Evolutionary conservation across 2,797 vertebrate species (phyloP), one percentile per base, ranked within the genome.

Genomic region (Tapirus indicus): DNA sequence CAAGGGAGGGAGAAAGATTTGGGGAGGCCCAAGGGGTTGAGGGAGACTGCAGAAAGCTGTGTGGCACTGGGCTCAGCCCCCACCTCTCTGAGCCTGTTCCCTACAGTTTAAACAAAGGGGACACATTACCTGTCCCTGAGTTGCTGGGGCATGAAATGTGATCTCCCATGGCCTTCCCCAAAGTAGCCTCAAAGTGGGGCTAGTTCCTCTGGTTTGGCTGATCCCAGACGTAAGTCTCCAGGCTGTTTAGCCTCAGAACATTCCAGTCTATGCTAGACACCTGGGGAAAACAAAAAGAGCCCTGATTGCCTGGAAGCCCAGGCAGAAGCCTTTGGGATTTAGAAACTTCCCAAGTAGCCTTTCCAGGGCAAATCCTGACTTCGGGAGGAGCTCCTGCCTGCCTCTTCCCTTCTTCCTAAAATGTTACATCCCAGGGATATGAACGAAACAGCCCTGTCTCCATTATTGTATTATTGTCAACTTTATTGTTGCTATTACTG

Each of bases 91-190:
- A 64, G 44, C 56, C 54, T 38, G 10, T 79, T 41, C 14, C 47
- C 35, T 7, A 6, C 5, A 1, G 14, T 62, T 18, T 62, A 54
- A 69, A 83, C 16, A 29, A 68, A 52, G 62, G 56, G 21, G 44
- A 66, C 10, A 56, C 29, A 10, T 7, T 16, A 17, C 32, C 35
- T 52, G 25, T 77, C 32, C 44, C 68, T 6, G 68, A 68, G 83
- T 49, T 18, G 3, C 49, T 49, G 41, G 41, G 49, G 25, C 14
- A 2, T 4, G 11, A 74, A 82, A 58, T 41, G 27, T 27, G 25
- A 27, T 41, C 41, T 16, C 44, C 12, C 20, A 56, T 1, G 2
- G n/a, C 41, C 56, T 4, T 23, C 23, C 49, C 71, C 0, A 0
- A 6, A 1, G 12, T 2, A 44, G 69, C 18, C 38, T 80, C 47